Conservation (phyloP, 2,797 vertebrate genomes). For the Scarus forsteni region DNA sequence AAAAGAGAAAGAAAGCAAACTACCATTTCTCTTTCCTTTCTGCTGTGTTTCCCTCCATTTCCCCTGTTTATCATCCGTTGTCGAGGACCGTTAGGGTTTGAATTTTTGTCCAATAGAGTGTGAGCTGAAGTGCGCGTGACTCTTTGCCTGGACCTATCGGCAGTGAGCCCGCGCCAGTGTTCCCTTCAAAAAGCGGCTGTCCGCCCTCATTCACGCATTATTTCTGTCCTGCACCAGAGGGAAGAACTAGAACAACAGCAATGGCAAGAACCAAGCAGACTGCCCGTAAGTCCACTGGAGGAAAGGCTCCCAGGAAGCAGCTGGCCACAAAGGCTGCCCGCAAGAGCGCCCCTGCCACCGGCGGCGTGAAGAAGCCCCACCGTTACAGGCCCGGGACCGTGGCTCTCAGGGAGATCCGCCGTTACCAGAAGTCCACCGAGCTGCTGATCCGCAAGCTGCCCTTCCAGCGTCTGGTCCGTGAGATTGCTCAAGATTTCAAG, state of each 20-base stretch:
- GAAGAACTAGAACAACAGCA: background rate
- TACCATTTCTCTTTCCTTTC: no score
- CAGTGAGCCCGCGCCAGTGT: background rate
- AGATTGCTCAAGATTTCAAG: constrained; percentile 33
- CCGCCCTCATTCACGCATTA: fast-evolving
- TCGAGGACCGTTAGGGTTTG: background rate
- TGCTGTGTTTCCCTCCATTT: no score
- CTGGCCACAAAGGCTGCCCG: constrained; percentile 12
- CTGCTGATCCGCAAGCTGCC: constrained; percentile 31
- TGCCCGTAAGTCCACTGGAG: constrained; percentile 10
- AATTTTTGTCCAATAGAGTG: background rate
- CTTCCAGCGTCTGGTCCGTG: constrained; percentile 20
- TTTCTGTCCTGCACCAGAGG: background rate
- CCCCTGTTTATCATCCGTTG: background rate
- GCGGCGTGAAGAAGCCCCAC: constrained; percentile 2
- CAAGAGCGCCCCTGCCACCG: constrained; percentile 15
- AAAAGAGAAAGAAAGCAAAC: no score
- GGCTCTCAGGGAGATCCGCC: background rate
- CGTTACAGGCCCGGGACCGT: constrained; percentile 4
- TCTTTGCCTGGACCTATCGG: background rate
- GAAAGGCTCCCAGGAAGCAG: constrained; percentile 22
- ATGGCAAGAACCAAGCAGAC: constrained; percentile 25
- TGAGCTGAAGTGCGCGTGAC: background rate
- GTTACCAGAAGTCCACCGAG: constrained; percentile 32
- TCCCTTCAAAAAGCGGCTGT: background rate